Evolutionary conservation across 2,113 vertebrate species (phyloP).

Genomic region (Telmatochromis sp.): DNA sequence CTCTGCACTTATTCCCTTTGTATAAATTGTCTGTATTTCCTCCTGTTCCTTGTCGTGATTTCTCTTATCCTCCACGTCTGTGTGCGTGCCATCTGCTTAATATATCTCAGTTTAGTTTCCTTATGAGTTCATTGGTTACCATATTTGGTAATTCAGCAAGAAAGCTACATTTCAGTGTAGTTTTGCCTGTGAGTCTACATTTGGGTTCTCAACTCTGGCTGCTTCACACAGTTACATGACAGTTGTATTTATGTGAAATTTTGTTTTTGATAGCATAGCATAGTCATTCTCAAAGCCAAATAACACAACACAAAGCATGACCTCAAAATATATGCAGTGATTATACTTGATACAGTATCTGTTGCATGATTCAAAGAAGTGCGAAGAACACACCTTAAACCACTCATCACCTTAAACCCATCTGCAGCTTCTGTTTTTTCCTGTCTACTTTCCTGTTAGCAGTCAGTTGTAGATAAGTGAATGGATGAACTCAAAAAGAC

Average conservation of each 20-base stretch:
- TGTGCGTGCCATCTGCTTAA: accelerated
- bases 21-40: background rate
- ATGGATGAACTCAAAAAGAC: background rate
- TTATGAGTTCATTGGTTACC: accelerated
- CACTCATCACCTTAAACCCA: background rate
- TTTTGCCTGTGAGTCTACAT: background rate
- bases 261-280: background rate
- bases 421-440: background rate
- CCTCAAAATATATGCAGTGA: background rate
- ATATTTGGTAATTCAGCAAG: background rate
- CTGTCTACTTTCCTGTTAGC: background rate
- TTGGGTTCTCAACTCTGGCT: background rate
- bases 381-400: background rate
- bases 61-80: background rate
- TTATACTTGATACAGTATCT: background rate
- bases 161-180: background rate
- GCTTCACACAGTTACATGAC: background rate
- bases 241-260: background rate
- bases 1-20: background rate
- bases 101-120: background rate
- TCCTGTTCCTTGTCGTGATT: background rate
- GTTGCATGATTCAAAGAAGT: background rate
- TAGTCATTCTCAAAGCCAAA: accelerated
- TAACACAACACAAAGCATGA: background rate
- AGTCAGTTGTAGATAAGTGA: background rate